Evolutionary conservation across 2,797 vertebrate genomes (phyloP).

Genomic region (Eulemur rubriventer): DNA sequence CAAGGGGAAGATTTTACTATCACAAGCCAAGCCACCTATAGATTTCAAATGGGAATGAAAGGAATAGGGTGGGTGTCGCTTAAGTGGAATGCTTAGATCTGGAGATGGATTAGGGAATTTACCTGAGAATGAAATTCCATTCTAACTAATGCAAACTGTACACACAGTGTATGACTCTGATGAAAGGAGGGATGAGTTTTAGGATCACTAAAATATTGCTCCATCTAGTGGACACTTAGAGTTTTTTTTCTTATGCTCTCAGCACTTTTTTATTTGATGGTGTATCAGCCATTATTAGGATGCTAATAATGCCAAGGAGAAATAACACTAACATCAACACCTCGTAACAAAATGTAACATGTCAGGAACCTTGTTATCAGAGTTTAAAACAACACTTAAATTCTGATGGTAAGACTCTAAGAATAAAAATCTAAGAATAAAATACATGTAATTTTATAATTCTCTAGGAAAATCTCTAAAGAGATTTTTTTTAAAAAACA

Average conservation of each 20-base stretch:
- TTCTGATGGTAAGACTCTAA: conserved; percentile 50
- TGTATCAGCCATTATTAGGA: conserved; percentile 1
- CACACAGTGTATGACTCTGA: too few relatives aligned
- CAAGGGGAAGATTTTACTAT: neutral
- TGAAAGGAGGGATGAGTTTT: neutral
- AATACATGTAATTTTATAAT: conserved; percentile 68
- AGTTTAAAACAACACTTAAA: conserved; percentile 57
- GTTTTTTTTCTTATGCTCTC: neutral
- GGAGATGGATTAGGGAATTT: neutral
- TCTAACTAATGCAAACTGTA: neutral
- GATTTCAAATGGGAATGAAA: neutral
- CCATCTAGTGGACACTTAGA: conserved; percentile 12
- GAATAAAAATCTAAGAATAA: conserved; percentile 73
- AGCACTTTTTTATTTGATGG: neutral
- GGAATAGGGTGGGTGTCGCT: neutral
- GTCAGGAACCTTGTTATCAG: conserved; percentile 39
- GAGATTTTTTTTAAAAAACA: neutral
- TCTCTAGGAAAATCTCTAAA: conserved; percentile 62
- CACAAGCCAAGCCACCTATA: neutral
- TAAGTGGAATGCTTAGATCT: neutral
- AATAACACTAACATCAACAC: conserved; percentile 39
- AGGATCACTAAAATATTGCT: neutral
- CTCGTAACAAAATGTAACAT: conserved; percentile 43
- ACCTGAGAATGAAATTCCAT: neutral
- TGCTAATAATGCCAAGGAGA: neutral